Evolutionary conservation across 2,113 vertebrate species (phyloP), one percentile per base, ranked within the genome.

Genomic region (Terrapene triunguis): DNA sequence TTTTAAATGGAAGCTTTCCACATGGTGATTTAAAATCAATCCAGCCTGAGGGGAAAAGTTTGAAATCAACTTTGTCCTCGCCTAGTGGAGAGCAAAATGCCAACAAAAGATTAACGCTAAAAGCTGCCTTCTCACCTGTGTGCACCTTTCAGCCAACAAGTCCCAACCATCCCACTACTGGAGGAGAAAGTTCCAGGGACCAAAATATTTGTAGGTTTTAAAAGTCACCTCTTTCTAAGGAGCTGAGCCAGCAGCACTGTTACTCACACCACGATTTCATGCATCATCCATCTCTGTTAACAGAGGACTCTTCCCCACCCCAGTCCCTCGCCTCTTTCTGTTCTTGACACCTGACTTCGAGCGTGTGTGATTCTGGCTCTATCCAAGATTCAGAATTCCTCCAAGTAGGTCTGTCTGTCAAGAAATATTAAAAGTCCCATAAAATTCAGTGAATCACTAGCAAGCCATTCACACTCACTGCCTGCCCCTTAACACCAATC

Each of bases 141-240:
- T 2, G 57, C 19, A 19, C 5, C 1, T 5, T 12, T n/a, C 32
- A 19, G 27, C 38, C 16, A 10, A 48, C 16, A 57, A 55, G 21
- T 1, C 6, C 6, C 1, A 13, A 54, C 59, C 59, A 27, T 12
- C 51, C 44, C 0, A 2, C 21, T 50, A 12, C 2, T 1, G 0
- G 1, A 32, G 51, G 1, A 14, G 35, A 22, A 6, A 11, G 35
- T 16, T n/a, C 55, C 25, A 5, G 55, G 55, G 55, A 11, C 55
- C 25, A 57, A 57, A 57, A 57, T 57, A 57, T 57, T 12, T 29
- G 27, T 57, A 57, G 25, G 55, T 27, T 57, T 57, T 57, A 25
- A 29, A 57, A 57, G 55, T 29, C 25, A 29, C 74, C 42, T 24
- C 42, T 42, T 21, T 44, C 80, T 76, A 35, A 6, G 32, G 8